A percentile compares a stretch with the other conserved stretches of the same genome.
phyloP scores from a whole-genome alignment of 2,888 invertebrate genomes.

The Osmoderma eremita region DNA sequence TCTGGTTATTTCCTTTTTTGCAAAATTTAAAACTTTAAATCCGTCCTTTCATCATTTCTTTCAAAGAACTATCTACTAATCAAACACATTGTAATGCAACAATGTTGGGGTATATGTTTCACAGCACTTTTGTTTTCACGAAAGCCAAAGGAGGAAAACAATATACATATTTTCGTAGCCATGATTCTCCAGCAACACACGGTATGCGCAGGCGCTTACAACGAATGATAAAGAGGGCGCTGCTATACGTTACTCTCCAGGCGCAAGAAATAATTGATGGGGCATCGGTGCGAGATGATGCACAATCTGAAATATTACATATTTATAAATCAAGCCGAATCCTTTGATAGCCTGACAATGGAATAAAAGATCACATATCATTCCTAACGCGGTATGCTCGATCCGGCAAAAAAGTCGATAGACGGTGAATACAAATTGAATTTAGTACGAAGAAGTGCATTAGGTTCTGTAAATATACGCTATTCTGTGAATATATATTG shows the following conservation, averaged over 20 bases:
- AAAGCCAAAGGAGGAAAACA: too few relatives aligned
- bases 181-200: too few relatives aligned
- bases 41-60: too few relatives aligned
- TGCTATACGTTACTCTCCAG: constrained; percentile 6
- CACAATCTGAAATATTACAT: constrained; percentile 47
- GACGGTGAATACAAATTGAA: constrained; percentile 43
- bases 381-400: constrained; percentile 38
- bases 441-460: constrained; percentile 38
- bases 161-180: too few relatives aligned
- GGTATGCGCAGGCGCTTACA: neutral
- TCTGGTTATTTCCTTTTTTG: too few relatives aligned
- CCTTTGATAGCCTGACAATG: constrained; percentile 46
- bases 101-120: too few relatives aligned
- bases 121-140: too few relatives aligned
- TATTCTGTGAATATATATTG: too few relatives aligned
- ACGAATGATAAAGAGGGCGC: neutral
- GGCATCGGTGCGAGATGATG: constrained; percentile 39
- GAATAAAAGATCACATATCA: constrained; percentile 47
- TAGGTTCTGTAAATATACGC: too few relatives aligned
- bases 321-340: constrained; percentile 48
- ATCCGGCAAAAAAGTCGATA: constrained; percentile 39
- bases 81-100: too few relatives aligned
- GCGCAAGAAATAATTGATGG: constrained; percentile 34
- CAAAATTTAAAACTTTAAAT: too few relatives aligned
- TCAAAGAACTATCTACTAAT: too few relatives aligned